Evolutionary conservation across 2,888 invertebrate genomes (phyloP).

Genomic region (Nomada goodeniana): DNA sequence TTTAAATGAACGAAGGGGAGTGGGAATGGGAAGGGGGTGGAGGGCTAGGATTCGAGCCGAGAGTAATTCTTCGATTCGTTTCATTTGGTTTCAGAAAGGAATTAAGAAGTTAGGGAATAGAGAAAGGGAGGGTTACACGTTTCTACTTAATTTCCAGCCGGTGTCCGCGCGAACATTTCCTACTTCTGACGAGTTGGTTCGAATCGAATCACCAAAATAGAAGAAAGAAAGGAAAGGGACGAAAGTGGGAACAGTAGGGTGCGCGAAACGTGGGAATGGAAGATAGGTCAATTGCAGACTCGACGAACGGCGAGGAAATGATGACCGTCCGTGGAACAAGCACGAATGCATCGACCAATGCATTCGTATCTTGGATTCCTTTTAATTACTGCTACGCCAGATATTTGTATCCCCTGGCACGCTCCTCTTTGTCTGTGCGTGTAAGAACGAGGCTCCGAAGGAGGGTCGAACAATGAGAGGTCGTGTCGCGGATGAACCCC

Average conservation of each 20-base stretch:
- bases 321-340: conserved; percentile 41
- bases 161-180: conserved; percentile 12
- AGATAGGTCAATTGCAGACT: conserved; percentile 62
- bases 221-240: not conserved
- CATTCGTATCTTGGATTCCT: conserved; percentile 55
- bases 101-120: not conserved
- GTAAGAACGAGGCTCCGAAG: conserved; percentile 29
- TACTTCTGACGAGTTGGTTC: conserved; percentile 41
- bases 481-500: conserved; percentile 18
- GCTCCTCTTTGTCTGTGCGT: conserved; percentile 36
- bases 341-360: conserved; percentile 34
- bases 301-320: conserved; percentile 57
- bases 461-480: conserved; percentile 23
- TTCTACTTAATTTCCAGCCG: conserved; percentile 6
- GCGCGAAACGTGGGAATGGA: conserved; percentile 30
- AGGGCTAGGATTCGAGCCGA: conserved; percentile 44
- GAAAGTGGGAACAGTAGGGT: not conserved
- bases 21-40: not conserved
- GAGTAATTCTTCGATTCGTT: conserved; percentile 50
- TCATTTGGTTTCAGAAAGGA: conserved; percentile 13
- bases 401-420: conserved; percentile 50
- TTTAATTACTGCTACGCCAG: conserved; percentile 57
- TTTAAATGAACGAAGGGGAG: conserved; percentile 35
- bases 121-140: not conserved
- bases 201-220: conserved; percentile 34